Percentiles rank a stretch among this genome's conserved stretches.
These are phyloP conservation scores for Phyllopteryx taeniolatus DNA, from an alignment of 2,113 vertebrate species.

Conservation along the genomic window DNA sequence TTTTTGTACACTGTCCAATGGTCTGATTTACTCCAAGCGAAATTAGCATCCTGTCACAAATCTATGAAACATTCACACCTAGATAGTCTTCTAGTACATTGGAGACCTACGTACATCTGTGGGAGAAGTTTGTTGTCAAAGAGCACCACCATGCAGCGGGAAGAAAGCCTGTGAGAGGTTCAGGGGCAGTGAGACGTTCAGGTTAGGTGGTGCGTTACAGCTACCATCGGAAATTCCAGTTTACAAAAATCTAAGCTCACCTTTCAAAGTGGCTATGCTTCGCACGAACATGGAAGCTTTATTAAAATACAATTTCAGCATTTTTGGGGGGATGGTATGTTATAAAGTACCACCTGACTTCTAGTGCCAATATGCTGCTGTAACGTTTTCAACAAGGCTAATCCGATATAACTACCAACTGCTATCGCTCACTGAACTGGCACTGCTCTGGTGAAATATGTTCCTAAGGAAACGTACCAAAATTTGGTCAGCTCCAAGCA, in stretches of 20 bases:
- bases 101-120: constrained; percentile 2
- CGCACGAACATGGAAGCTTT: not conserved
- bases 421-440: not conserved
- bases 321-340: not conserved
- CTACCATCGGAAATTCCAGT: not conserved
- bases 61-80: not conserved
- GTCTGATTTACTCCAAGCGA: too few species aligned
- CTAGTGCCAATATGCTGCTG: too few species aligned
- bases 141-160: not conserved
- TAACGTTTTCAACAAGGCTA: not conserved
- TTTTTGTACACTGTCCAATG: too few species aligned
- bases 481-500: not conserved
- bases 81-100: not conserved
- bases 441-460: not conserved
- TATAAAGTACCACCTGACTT: not conserved
- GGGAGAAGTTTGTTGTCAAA: not conserved
- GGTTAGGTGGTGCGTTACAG: not conserved
- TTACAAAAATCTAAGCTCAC: not conserved
- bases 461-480: not conserved
- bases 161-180: not conserved
- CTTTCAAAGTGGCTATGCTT: not conserved
- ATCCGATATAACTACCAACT: not conserved
- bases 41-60: too few species aligned
- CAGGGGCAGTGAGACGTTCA: not conserved
- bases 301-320: not conserved